Evolutionary conservation across 2,113 vertebrate genomes (phyloP).

Genomic region (Psittacula cyanocephala): DNA sequence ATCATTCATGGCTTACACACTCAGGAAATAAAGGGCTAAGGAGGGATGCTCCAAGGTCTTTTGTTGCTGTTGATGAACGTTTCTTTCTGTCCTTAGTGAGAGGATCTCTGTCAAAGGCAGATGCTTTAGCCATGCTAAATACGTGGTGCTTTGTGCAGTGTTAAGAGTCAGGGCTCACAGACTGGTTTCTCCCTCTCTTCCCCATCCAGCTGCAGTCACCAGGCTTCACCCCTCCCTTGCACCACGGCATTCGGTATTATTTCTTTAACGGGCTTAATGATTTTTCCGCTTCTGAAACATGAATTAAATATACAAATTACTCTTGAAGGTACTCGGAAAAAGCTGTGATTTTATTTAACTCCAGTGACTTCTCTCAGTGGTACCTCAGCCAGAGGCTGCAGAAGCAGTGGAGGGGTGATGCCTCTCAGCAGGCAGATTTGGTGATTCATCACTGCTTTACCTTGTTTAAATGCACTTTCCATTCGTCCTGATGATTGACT

Average conservation of each 20-base stretch:
- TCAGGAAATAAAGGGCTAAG: slow-evolving; percentile 58
- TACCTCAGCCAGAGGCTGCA: neutral
- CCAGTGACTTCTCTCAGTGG: neutral
- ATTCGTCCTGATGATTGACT: neutral
- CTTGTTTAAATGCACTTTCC: neutral
- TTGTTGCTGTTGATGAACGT: slow-evolving; percentile 55
- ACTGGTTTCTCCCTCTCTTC: neutral
- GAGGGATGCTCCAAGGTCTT: slow-evolving; percentile 67
- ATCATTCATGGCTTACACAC: slow-evolving; percentile 48
- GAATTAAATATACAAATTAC: slow-evolving; percentile 17
- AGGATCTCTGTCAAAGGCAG: slow-evolving; percentile 58
- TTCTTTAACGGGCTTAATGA: slow-evolving; percentile 30
- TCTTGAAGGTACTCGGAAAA: neutral
- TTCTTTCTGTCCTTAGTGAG: slow-evolving; percentile 38
- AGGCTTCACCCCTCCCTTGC: neutral
- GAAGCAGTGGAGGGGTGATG: neutral
- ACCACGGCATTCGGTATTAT: neutral
- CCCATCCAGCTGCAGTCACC: neutral
- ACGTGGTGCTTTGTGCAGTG: neutral
- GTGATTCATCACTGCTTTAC: neutral
- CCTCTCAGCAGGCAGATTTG: neutral
- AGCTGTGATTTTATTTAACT: neutral
- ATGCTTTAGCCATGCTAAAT: slow-evolving; percentile 43
- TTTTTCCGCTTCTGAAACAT: slow-evolving; percentile 15
- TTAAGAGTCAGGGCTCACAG: neutral